Conservation (phyloP, 2,888 invertebrate species). For the Meteorus cinctellus region DNA sequence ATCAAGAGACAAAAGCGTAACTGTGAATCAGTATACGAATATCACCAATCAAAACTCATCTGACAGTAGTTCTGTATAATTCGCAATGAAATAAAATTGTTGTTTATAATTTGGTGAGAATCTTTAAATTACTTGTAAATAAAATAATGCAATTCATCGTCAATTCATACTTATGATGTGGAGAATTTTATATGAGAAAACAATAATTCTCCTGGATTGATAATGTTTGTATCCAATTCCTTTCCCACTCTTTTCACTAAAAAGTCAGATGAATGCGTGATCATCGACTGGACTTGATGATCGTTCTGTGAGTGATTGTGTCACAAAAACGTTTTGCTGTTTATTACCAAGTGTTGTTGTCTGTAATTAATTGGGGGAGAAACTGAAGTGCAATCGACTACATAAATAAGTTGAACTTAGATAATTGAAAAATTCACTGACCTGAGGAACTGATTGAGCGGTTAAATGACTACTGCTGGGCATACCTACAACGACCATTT, state of each 20-base stretch:
- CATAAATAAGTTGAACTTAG: neutral
- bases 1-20: neutral
- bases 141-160: neutral
- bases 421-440: conserved; percentile 44
- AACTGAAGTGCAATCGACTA: conserved; percentile 25
- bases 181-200: neutral
- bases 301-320: conserved; percentile 62
- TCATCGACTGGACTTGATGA: conserved; percentile 67
- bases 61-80: neutral
- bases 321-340: conserved; percentile 64
- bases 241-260: neutral
- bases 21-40: neutral
- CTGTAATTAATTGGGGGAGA: conserved; percentile 52
- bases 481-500: conserved; percentile 75
- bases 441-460: conserved; percentile 66
- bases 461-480: conserved; percentile 66
- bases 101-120: neutral
- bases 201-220: too few relatives aligned
- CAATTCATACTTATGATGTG: neutral
- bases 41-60: neutral
- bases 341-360: conserved; percentile 59
- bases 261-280: conserved; percentile 61
- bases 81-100: too few relatives aligned
- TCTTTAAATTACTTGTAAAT: neutral
- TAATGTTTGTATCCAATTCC: too few relatives aligned